Evolutionary conservation across 2,888 invertebrate genomes (phyloP).

Genomic region (Phengaris alcon): DNA sequence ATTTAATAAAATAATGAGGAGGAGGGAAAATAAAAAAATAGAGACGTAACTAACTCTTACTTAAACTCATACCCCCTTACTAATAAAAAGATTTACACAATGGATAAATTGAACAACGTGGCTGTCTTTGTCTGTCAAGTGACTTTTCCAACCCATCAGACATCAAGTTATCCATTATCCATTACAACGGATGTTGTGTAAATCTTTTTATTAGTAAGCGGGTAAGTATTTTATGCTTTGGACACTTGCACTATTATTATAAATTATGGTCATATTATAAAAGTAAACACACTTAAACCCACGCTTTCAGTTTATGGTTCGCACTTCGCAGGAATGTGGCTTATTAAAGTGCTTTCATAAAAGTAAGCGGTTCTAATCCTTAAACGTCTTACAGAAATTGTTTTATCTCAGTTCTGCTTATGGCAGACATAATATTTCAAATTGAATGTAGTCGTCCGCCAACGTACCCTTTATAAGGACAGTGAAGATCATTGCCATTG

Average conservation of each 20-base stretch:
- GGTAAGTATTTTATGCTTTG: neutral
- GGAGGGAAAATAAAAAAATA: neutral
- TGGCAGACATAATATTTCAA: constrained; percentile 7
- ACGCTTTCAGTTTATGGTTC: neutral
- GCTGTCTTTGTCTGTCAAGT: too few species aligned
- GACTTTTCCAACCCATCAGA: too few species aligned
- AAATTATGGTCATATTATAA: neutral
- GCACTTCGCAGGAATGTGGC: neutral
- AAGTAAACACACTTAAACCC: neutral
- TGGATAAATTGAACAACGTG: too few species aligned
- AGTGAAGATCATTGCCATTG: constrained; percentile 39
- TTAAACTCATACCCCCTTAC: too few species aligned
- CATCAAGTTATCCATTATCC: too few species aligned
- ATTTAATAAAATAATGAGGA: neutral
- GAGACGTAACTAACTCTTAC: neutral
- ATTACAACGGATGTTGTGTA: too few species aligned
- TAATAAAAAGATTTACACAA: too few species aligned
- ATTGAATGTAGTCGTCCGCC: constrained; percentile 23
- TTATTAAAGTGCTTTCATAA: constrained; percentile 18
- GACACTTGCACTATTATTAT: neutral
- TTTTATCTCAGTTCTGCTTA: neutral
- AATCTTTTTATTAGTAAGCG: too few species aligned
- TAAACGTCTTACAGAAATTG: neutral
- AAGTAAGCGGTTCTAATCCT: constrained; percentile 10
- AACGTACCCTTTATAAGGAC: constrained; percentile 34